Conservation (phyloP, 1,140 invertebrate species). For the Leptestheria dahalacensis region DNA sequence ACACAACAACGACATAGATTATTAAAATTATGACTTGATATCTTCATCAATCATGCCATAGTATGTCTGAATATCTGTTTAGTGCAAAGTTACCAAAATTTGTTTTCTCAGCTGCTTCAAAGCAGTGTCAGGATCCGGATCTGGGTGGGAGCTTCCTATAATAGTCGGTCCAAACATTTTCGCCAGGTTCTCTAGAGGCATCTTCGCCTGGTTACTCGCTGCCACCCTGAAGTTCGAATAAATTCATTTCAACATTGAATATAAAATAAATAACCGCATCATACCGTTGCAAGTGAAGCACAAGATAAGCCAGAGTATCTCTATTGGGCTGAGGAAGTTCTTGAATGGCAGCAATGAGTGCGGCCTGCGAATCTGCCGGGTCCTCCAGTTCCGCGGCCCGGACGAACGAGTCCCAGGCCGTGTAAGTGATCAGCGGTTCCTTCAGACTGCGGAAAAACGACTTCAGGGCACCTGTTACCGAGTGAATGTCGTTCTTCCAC, state of each 20-base stretch:
- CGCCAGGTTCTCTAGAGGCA: constrained; percentile 59
- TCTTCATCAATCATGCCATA: constrained; percentile 17
- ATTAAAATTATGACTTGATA: neutral
- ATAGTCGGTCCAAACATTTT: constrained; percentile 73
- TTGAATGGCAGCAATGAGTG: constrained; percentile 48
- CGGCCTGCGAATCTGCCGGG: constrained; percentile 36
- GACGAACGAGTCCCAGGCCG: constrained; percentile 59
- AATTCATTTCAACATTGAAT: neutral
- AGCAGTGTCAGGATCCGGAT: constrained; percentile 45
- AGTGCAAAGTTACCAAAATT: constrained; percentile 35
- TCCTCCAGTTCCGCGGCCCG: constrained; percentile 42
- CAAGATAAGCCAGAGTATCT: constrained; percentile 70
- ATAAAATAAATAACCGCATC: neutral
- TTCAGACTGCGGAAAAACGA: constrained; percentile 64
- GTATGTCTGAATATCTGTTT: too few species aligned
- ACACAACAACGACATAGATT: neutral
- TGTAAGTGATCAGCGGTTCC: constrained; percentile 65
- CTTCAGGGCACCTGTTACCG: constrained; percentile 69
- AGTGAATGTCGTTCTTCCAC: constrained; percentile 53
- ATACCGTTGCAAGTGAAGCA: constrained; percentile 64
- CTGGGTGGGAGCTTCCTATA: constrained; percentile 55
- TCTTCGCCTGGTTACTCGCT: constrained; percentile 51
- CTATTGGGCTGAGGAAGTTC: constrained; percentile 66
- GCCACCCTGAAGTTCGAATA: constrained; percentile 40
- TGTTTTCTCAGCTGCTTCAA: constrained; percentile 45